These are phyloP conservation scores for Fulica atra DNA, from an alignment of 2,113 vertebrate species.

Conservation along the genomic window DNA sequence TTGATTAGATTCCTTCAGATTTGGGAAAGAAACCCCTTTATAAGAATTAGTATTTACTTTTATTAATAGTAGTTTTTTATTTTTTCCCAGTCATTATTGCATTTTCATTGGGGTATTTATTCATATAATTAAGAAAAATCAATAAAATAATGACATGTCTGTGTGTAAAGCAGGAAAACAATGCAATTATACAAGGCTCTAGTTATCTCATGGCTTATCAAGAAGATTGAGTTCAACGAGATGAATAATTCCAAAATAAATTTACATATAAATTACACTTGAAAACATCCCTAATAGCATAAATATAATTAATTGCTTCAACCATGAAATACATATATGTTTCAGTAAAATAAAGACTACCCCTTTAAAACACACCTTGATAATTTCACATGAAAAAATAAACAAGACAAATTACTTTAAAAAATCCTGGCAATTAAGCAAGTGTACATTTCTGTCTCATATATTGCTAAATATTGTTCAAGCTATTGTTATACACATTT, in stretches of 20 bases:
- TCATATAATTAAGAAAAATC: background rate
- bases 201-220: background rate
- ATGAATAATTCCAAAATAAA: constrained; percentile 43
- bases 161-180: background rate
- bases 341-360: background rate
- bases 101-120: background rate
- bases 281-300: background rate
- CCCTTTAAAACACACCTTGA: background rate
- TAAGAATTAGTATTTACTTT: background rate
- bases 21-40: background rate
- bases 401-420: background rate
- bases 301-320: background rate
- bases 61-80: background rate
- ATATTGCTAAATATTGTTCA: background rate
- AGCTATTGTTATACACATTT: background rate
- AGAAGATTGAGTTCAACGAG: background rate
- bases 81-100: background rate
- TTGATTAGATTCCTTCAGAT: background rate
- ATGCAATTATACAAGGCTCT: background rate
- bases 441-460: background rate
- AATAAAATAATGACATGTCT: background rate
- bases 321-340: background rate
- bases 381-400: background rate
- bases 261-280: constrained; percentile 39
- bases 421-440: background rate